Percentiles rank a stretch among this genome's conserved stretches.
Evolutionary conservation across 2,888 invertebrate species (phyloP).

Genomic region (Scelioninae gen. 1): DNA sequence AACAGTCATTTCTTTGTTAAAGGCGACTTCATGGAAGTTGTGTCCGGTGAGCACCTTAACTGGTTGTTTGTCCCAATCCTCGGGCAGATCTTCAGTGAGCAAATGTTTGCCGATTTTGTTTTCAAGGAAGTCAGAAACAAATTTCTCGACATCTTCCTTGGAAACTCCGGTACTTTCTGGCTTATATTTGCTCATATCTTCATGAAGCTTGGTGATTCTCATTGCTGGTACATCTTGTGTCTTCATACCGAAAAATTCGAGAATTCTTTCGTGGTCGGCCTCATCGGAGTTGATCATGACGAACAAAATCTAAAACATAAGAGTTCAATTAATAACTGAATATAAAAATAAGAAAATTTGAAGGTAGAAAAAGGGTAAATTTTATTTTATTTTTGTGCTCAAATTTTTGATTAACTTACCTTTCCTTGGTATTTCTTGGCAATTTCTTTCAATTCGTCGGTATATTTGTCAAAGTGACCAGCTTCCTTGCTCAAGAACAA

Average conservation of each 20-base stretch:
- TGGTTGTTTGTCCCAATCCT: slow-evolving; percentile 97
- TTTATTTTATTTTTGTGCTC: too few relatives aligned
- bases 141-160: slow-evolving; percentile 89
- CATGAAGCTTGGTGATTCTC: slow-evolving; percentile 96
- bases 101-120: slow-evolving; percentile 98
- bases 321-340: neutral
- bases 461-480: slow-evolving; percentile 92
- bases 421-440: slow-evolving; percentile 96
- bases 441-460: slow-evolving; percentile 91
- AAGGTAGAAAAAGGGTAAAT: neutral
- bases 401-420: slow-evolving; percentile 80
- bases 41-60: slow-evolving; percentile 97
- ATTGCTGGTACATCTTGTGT: slow-evolving; percentile 96
- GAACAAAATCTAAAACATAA: slow-evolving; percentile 89
- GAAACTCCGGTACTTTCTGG: slow-evolving; percentile 90
- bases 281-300: slow-evolving; percentile 98
- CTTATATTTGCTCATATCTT: slow-evolving; percentile 99
- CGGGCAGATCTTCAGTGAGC: slow-evolving; percentile 96
- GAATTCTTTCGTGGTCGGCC: slow-evolving; percentile 97
- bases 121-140: slow-evolving; percentile 95
- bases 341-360: neutral
- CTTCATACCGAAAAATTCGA: slow-evolving; percentile 99
- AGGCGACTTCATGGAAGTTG: slow-evolving; percentile 97
- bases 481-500: slow-evolving; percentile 96
- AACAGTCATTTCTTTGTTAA: slow-evolving; percentile 94